Percentiles rank a stretch among this genome's conserved stretches.
Evolutionary conservation across 2,888 invertebrate species (phyloP).

Genomic region (Xanthia icteritia): DNA sequence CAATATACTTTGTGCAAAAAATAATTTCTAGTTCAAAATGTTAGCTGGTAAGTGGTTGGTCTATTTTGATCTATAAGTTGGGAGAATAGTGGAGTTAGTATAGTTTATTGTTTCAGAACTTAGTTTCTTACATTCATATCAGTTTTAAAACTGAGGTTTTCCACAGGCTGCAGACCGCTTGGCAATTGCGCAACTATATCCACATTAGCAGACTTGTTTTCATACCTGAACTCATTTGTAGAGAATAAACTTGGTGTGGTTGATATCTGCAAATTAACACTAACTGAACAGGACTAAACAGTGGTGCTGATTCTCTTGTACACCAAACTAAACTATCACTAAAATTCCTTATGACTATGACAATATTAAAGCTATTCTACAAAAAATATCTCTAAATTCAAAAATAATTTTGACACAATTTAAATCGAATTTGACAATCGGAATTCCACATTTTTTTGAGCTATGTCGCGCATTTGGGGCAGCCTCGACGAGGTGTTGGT

Average conservation of each 20-base stretch:
- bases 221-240: constrained; percentile 90
- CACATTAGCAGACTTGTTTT: constrained; percentile 85
- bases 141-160: constrained; percentile 88
- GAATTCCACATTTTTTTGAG: too few relatives aligned
- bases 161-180: constrained; percentile 91
- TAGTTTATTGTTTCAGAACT: neutral
- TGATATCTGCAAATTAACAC: constrained; percentile 89
- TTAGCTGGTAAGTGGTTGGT: neutral
- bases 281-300: neutral
- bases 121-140: constrained; percentile 70
- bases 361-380: too few relatives aligned
- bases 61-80: neutral
- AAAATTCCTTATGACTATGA: too few relatives aligned
- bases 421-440: too few relatives aligned
- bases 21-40: neutral
- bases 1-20: neutral
- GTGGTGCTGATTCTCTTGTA: too few relatives aligned
- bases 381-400: too few relatives aligned
- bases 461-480: too few relatives aligned
- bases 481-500: too few relatives aligned
- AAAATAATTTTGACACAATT: too few relatives aligned
- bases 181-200: constrained; percentile 92
- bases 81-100: neutral
- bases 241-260: constrained; percentile 93
- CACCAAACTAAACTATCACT: too few relatives aligned